These are phyloP conservation scores for Petromus typicus DNA, from an alignment of 2,113 vertebrate genomes.

Conservation along the genomic window DNA sequence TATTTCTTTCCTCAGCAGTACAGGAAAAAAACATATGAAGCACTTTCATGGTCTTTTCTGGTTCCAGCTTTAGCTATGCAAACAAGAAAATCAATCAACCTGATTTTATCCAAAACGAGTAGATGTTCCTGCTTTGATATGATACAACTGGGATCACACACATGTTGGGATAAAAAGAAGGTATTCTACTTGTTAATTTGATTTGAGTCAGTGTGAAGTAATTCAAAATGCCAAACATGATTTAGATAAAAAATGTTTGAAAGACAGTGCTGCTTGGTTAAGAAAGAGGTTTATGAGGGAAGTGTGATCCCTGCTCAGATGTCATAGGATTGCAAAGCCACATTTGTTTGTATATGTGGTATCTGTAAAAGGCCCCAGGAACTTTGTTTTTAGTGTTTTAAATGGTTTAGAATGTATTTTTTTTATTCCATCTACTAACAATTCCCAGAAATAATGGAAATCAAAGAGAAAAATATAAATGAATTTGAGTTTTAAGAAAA, in stretches of 20 bases:
- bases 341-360: conserved; percentile 83
- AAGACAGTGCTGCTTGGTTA: conserved; percentile 83
- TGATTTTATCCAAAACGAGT: conserved; percentile 29
- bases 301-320: conserved; percentile 82
- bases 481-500: conserved; percentile 81
- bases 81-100: conserved; percentile 3
- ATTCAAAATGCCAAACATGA: conserved; percentile 80
- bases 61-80: conserved; percentile 8
- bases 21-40: background rate
- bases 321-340: conserved; percentile 82
- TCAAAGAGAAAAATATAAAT: conserved; percentile 84
- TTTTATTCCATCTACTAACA: conserved; percentile 84
- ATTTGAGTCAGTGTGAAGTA: conserved; percentile 65
- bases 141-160: conserved; percentile 37
- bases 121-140: background rate
- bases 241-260: conserved; percentile 81
- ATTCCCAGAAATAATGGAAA: conserved; percentile 82
- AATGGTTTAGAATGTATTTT: conserved; percentile 86
- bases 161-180: conserved; percentile 48
- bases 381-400: conserved; percentile 86
- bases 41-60: background rate
- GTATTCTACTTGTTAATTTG: conserved; percentile 39
- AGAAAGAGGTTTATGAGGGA: conserved; percentile 83
- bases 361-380: conserved; percentile 85
- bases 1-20: background rate